Evolutionary conservation across 2,888 invertebrate species (phyloP), one percentile per base, ranked within the genome.

Genomic region (Nineta flava): DNA sequence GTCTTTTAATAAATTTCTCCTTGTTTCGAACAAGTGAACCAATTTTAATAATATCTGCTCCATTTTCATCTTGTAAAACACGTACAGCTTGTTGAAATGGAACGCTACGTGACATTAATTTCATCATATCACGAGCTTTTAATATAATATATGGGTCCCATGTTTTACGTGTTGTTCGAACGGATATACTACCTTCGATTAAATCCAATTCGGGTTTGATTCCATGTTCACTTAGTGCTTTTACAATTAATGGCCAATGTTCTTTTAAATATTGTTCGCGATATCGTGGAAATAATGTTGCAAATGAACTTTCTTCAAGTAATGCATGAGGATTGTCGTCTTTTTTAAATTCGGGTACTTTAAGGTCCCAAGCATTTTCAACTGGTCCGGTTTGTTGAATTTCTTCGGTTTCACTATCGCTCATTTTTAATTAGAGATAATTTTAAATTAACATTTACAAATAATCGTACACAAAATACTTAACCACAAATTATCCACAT

Each of bases 111-210:
- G 96, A 88, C 59, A 99, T 68, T 2, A 99, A 70, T 65, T 94
- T 96, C 58, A 99, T 87, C 72, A 97, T 77, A 65, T 99, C 99
- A 53, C 97, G 75, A 0, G 95, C 93, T 71, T 97, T 97, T 26
- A 99, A 76, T 43, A 99, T 90, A 49, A 95, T 87, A 58, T 87
- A 97, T 0, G 99, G 99, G 71, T 99, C 99, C 93, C 93, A 99
- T 1, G 97, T 97, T 72, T 96, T 95, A 49, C 87, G 74, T 0
- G 95, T 95, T 0, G 99, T 99, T 65, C 76, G 77, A 0, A 99
- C 99, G 1, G 83, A 81, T 85, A 99, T 87, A 59, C 91, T 93
- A 41, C 97, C 83, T 72, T 96, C 95, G 5, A 95, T 76, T 2
- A 94, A 72, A 69, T 97, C 96, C 54, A 97, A 68, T 60, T 95